Conservation (phyloP, 2,888 invertebrate species). For the Oeneis ivallda region DNA sequence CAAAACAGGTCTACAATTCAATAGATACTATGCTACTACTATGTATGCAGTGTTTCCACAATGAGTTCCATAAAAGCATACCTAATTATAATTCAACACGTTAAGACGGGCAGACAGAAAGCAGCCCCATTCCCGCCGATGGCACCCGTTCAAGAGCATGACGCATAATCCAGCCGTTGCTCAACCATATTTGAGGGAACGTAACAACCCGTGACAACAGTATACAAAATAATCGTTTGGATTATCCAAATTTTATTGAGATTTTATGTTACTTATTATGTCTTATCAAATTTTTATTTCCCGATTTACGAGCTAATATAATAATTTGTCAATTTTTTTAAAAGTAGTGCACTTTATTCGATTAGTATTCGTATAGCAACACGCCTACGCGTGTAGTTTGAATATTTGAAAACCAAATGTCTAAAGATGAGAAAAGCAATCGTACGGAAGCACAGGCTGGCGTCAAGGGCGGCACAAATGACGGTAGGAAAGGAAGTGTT, state of each 20-base stretch:
- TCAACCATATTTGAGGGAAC: no score
- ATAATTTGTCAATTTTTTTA: background rate
- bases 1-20: no score
- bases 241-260: conserved; percentile 2
- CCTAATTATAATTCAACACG: no score
- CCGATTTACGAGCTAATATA: background rate
- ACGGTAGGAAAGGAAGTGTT: conserved; percentile 4
- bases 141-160: no score
- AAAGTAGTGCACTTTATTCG: background rate
- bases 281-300: conserved; percentile 3
- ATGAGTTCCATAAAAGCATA: no score
- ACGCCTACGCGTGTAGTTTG: background rate
- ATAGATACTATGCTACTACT: no score
- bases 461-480: background rate
- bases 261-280: background rate
- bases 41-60: no score
- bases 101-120: no score
- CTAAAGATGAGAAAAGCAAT: background rate
- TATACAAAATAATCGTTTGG: conserved; percentile 1
- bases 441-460: background rate
- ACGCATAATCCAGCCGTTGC: no score
- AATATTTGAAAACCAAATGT: conserved; percentile 2
- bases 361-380: background rate
- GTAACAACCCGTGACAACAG: no score
- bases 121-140: no score